Evolutionary conservation across 2,113 vertebrate species (phyloP).

Genomic region (Chloroceryle aenea): DNA sequence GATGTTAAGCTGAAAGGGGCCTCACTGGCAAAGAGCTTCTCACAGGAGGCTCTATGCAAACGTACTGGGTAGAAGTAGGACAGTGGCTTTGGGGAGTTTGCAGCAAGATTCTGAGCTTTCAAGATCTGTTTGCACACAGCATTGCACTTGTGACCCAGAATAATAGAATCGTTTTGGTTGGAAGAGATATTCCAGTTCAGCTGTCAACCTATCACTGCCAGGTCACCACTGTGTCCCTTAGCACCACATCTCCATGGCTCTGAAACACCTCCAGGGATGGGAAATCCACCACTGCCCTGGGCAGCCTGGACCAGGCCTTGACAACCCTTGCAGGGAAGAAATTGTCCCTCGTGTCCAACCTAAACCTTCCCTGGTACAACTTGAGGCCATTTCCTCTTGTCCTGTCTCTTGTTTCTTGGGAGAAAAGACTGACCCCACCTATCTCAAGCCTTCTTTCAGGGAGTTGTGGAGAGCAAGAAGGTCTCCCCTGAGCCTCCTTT

Average conservation of each 20-base stretch:
- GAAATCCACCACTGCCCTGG: not conserved
- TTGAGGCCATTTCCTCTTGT: no score
- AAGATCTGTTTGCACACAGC: not conserved
- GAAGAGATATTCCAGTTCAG: not conserved
- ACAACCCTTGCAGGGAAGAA: not conserved
- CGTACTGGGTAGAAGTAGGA: fast-evolving
- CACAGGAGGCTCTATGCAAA: fast-evolving
- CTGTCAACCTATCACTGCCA: not conserved
- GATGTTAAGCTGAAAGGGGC: fast-evolving
- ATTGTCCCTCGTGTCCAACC: not conserved
- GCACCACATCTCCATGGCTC: not conserved
- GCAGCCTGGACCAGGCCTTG: not conserved
- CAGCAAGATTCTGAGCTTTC: not conserved
- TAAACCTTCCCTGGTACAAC: no score
- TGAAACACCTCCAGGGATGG: not conserved
- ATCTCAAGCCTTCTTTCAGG: no score
- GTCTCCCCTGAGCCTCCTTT: no score
- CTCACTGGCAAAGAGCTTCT: not conserved
- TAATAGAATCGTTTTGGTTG: not conserved
- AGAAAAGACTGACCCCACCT: no score
- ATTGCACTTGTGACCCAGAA: not conserved
- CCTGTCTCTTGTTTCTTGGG: no score
- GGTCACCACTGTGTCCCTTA: not conserved
- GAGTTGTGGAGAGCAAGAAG: no score
- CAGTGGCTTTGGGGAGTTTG: not conserved